phyloP scores from a whole-genome alignment of 2,888 invertebrate genomes.

The Choristoneura rosaceana region DNA sequence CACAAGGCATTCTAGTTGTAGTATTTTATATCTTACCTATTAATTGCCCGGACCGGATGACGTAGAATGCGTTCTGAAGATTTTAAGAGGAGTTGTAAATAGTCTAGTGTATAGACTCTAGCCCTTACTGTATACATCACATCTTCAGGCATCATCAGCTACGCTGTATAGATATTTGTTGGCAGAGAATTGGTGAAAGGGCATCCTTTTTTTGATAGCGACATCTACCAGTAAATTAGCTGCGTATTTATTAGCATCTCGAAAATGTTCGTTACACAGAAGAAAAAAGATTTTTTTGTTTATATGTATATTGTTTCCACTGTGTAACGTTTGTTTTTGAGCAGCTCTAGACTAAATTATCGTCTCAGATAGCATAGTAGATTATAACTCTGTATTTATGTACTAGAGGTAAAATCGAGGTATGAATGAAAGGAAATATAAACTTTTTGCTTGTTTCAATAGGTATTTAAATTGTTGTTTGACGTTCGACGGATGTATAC shows the following conservation, averaged over 20 bases:
- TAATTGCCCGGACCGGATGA: too few relatives aligned
- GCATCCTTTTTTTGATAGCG: not conserved
- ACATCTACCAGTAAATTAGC: not conserved
- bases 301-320: not conserved
- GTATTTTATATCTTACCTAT: too few relatives aligned
- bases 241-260: not conserved
- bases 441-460: not conserved
- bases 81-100: too few relatives aligned
- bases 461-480: not conserved
- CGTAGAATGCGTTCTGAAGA: too few relatives aligned
- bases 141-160: too few relatives aligned
- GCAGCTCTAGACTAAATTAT: not conserved
- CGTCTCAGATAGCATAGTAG: not conserved
- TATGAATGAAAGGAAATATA: not conserved
- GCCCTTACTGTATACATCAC: too few relatives aligned
- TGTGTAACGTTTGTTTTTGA: not conserved
- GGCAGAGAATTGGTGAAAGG: not conserved
- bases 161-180: too few relatives aligned
- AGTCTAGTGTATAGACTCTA: too few relatives aligned
- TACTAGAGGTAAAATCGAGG: not conserved
- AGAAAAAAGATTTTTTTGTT: not conserved
- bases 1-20: too few relatives aligned
- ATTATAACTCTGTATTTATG: constrained; percentile 1
- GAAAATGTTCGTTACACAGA: not conserved
- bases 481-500: not conserved